Percentiles rank a stretch among this genome's conserved stretches.
Conservation (phyloP, 2,888 invertebrate genomes). For the Leucozona laternaria region DNA sequence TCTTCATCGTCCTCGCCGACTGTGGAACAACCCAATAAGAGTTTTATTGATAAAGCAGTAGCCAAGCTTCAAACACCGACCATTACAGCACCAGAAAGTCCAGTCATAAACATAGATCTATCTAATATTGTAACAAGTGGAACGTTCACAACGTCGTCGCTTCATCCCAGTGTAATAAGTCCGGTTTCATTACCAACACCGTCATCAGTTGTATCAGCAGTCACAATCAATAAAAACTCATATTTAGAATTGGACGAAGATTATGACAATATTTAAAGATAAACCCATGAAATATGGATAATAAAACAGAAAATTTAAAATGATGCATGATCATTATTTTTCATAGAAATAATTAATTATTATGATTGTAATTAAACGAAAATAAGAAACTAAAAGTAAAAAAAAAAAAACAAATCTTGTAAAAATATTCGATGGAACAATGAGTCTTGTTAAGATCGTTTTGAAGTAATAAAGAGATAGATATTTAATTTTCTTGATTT, state of each 20-base stretch:
- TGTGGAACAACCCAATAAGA: constrained; percentile 37
- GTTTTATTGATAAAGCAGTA: constrained; percentile 42
- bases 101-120: constrained; percentile 83
- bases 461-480: constrained; percentile 49
- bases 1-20: constrained; percentile 67
- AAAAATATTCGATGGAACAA: constrained; percentile 32
- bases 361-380: constrained; percentile 32
- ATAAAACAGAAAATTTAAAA: constrained; percentile 28
- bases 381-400: constrained; percentile 27
- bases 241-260: constrained; percentile 83
- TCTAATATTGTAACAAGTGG: constrained; percentile 80
- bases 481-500: background rate
- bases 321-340: constrained; percentile 52
- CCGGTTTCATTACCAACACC: constrained; percentile 43
- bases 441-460: constrained; percentile 31
- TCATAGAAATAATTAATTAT: constrained; percentile 33
- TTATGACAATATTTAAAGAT: constrained; percentile 83
- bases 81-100: constrained; percentile 78
- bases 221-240: constrained; percentile 76
- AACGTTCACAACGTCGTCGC: constrained; percentile 49
- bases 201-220: constrained; percentile 32
- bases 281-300: background rate
- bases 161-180: constrained; percentile 49
- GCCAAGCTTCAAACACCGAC: constrained; percentile 52
- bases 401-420: constrained; percentile 25